Percentiles rank a stretch among this genome's conserved stretches.
These are phyloP conservation scores for Pardalotus punctatus DNA, from an alignment of 2,113 vertebrate genomes.

Conservation along the genomic window DNA sequence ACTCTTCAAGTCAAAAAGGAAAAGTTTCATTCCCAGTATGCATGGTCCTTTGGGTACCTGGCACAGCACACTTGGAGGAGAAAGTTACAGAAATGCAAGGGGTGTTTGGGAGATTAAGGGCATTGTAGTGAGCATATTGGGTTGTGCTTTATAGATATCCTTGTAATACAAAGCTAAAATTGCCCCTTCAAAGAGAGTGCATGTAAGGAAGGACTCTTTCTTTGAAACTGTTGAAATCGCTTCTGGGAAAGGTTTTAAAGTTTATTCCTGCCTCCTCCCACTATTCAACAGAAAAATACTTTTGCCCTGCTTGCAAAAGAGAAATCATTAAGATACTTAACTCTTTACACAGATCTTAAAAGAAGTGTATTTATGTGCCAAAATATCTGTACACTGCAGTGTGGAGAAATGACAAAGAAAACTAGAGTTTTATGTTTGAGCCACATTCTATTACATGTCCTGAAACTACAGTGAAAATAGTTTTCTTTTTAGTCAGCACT, in stretches of 20 bases:
- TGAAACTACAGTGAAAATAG: neutral
- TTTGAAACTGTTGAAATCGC: neutral
- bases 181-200: neutral
- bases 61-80: neutral
- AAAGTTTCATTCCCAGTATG: neutral
- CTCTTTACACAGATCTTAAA: neutral
- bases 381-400: neutral
- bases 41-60: neutral
- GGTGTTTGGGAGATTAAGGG: neutral
- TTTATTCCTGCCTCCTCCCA: neutral
- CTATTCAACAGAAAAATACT: neutral
- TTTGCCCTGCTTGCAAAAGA: neutral
- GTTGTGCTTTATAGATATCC: neutral
- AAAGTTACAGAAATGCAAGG: neutral
- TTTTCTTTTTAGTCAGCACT: neutral
- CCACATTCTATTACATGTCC: neutral
- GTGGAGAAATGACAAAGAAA: neutral
- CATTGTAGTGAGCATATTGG: neutral
- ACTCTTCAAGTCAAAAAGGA: neutral
- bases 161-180: neutral
- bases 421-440: neutral
- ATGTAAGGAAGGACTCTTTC: neutral
- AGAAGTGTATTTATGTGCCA: neutral
- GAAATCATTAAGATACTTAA: neutral
- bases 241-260: neutral